Conservation (phyloP, 2,113 vertebrate species). For the Microtus montanus region DNA sequence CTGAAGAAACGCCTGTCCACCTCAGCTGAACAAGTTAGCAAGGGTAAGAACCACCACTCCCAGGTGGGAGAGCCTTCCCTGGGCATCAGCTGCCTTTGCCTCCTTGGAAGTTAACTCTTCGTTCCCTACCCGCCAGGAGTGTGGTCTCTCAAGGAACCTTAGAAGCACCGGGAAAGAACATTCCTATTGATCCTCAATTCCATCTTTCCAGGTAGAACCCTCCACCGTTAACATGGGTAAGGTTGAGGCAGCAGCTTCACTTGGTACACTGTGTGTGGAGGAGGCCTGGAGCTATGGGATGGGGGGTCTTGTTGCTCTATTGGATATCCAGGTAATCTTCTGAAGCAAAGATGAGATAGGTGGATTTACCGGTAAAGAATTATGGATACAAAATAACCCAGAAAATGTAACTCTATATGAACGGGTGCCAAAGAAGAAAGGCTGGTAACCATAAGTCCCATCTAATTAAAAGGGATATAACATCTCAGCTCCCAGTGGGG, state of each 20-base stretch:
- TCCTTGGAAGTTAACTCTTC: conserved; percentile 8
- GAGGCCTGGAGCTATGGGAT: conserved; percentile 6
- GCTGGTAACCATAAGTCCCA: neutral
- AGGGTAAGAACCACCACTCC: neutral
- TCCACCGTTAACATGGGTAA: neutral
- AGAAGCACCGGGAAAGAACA: conserved; percentile 7
- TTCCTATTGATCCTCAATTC: neutral
- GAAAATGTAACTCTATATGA: conserved; percentile 50
- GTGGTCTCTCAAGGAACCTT: neutral
- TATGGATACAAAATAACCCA: conserved; percentile 53
- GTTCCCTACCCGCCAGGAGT: neutral
- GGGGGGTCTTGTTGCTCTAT: conserved; percentile 36
- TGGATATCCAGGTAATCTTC: conserved; percentile 62
- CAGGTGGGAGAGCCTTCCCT: neutral
- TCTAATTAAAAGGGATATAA: neutral
- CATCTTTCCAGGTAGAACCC: neutral
- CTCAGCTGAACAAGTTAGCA: neutral
- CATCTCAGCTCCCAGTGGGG: neutral
- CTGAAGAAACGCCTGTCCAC: neutral
- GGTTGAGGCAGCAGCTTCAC: neutral
- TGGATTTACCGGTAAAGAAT: conserved; percentile 67
- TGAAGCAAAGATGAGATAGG: conserved; percentile 54
- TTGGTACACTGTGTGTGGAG: neutral
- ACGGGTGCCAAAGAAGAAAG: conserved; percentile 19
- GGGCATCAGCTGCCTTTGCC: neutral